phyloP scores from a whole-genome alignment of 2,888 invertebrate species.

The Eupithecia centaureata region DNA sequence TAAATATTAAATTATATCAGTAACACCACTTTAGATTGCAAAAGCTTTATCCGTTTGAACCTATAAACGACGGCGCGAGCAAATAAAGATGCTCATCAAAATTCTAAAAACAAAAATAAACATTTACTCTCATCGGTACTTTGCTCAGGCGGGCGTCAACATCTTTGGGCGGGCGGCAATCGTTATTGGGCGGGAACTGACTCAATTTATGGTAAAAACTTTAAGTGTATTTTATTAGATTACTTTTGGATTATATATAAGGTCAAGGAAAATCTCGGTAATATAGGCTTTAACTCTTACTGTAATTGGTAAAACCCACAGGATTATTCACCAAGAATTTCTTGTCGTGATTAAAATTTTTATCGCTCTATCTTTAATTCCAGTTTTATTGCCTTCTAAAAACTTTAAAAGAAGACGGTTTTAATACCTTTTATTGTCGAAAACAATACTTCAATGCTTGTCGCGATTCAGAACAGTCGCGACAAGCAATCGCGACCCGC shows the following conservation, averaged over 20 bases:
- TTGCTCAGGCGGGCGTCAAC: constrained; percentile 4
- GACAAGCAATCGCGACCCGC: too few species aligned
- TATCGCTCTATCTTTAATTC: not conserved
- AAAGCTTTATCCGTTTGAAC: constrained; percentile 2
- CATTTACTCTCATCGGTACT: constrained; percentile 1
- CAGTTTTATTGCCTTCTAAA: too few species aligned
- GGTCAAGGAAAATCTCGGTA: constrained; percentile 4
- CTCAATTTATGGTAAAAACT: not conserved
- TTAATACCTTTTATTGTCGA: too few species aligned
- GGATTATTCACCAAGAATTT: too few species aligned
- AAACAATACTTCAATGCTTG: too few species aligned
- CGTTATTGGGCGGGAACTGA: not conserved
- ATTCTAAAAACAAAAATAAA: constrained; percentile 9
- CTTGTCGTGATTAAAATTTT: not conserved
- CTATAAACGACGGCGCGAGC: not conserved
- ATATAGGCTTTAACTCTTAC: not conserved
- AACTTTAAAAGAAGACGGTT: too few species aligned
- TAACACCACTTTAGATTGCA: not conserved
- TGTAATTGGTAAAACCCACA: too few species aligned
- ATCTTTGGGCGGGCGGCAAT: constrained; percentile 4
- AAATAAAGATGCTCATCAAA: constrained; percentile 2
- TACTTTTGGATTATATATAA: not conserved
- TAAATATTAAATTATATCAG: too few species aligned
- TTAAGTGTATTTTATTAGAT: constrained; percentile 6
- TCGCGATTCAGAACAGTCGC: too few species aligned